Evolutionary conservation across 2,888 invertebrate species (phyloP).

Genomic region (Euplexia lucipara): DNA sequence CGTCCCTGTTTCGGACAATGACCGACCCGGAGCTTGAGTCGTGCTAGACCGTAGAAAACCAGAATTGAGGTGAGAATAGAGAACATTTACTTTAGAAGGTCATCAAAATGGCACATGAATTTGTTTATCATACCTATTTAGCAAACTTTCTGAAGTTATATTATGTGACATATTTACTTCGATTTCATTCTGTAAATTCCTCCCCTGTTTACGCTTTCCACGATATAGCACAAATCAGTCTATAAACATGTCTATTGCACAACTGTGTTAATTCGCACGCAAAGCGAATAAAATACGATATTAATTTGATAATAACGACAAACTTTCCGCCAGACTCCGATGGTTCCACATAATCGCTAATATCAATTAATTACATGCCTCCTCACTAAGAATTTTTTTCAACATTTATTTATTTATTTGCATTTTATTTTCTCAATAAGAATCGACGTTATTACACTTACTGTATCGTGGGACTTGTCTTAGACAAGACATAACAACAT

Average conservation of each 20-base stretch:
- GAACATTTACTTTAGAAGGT: not conserved
- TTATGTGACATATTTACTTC: not conserved
- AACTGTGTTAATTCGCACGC: slow-evolving; percentile 66
- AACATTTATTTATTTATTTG: slow-evolving; percentile 56
- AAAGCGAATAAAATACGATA: slow-evolving; percentile 73
- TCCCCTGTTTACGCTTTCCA: not conserved
- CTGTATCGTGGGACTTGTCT: slow-evolving; percentile 66
- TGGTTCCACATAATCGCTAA: slow-evolving; percentile 61
- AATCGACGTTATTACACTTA: slow-evolving; percentile 71
- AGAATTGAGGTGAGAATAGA: not conserved
- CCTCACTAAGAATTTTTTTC: slow-evolving; percentile 48
- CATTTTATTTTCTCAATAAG: slow-evolving; percentile 53
- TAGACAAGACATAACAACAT: slow-evolving; percentile 70
- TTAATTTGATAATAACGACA: slow-evolving; percentile 67
- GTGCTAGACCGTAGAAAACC: slow-evolving; percentile 14
- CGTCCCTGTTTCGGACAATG: slow-evolving; percentile 52
- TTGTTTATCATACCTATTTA: too few relatives aligned
- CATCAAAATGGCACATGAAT: not conserved
- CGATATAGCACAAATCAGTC: slow-evolving; percentile 19
- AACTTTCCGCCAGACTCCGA: slow-evolving; percentile 57
- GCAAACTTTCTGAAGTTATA: not conserved
- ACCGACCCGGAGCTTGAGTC: slow-evolving; percentile 32
- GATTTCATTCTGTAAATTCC: not conserved
- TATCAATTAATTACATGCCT: slow-evolving; percentile 64
- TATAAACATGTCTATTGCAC: slow-evolving; percentile 47